Evolutionary conservation across 2,113 vertebrate species (phyloP).

Genomic region (Hiodon alosoides): DNA sequence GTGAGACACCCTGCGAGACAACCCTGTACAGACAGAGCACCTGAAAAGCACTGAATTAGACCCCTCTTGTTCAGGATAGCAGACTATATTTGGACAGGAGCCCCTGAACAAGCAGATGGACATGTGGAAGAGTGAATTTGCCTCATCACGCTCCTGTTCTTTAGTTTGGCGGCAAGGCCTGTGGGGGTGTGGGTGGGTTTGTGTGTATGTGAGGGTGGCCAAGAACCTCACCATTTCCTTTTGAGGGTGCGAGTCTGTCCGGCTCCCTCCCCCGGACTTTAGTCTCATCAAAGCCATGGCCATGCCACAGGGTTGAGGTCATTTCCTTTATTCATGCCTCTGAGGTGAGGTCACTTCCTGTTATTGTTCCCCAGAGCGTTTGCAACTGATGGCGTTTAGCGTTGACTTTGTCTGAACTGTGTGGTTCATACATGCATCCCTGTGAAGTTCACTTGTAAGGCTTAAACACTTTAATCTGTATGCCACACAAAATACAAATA

Average conservation of each 20-base stretch:
- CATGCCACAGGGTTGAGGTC: conserved; percentile 24
- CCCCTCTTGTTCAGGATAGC: too few relatives aligned
- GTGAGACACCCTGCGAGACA: too few relatives aligned
- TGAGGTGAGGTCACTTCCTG: conserved; percentile 52
- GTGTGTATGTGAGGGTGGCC: too few relatives aligned
- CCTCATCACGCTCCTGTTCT: background rate
- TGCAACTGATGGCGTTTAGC: conserved; percentile 20
- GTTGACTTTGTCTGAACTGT: conserved; percentile 11
- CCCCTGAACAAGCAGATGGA: background rate
- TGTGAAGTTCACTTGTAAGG: background rate
- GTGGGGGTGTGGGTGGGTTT: background rate
- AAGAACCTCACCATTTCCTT: background rate
- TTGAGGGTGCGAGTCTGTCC: too few relatives aligned
- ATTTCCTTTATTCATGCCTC: conserved; percentile 48
- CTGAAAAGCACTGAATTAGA: too few relatives aligned
- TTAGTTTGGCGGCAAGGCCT: background rate
- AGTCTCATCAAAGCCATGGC: conserved; percentile 8
- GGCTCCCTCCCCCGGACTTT: background rate
- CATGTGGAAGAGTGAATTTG: background rate
- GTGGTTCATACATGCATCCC: background rate
- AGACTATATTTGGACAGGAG: too few relatives aligned
- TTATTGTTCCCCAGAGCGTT: conserved; percentile 30
- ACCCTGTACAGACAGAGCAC: too few relatives aligned
- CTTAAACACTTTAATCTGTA: background rate
- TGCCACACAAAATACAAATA: background rate